Evolutionary conservation across 2,113 vertebrate genomes (phyloP).

Genomic region (Chloropsis cyanopogon): DNA sequence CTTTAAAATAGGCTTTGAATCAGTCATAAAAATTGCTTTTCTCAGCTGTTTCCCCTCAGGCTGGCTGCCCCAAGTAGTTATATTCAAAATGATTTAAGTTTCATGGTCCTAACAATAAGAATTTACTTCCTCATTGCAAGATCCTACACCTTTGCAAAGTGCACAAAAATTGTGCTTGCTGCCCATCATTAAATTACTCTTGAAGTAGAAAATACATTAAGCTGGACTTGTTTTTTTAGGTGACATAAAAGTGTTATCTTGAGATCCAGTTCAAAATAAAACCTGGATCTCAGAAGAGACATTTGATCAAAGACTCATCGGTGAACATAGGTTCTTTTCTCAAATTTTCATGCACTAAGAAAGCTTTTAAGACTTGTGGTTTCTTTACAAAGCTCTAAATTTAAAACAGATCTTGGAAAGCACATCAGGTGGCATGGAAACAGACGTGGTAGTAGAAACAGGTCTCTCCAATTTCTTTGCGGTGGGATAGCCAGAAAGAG

Average conservation of each 20-base stretch:
- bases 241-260: background rate
- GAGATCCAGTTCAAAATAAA: background rate
- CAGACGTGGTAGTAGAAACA: background rate
- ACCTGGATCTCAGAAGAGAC: background rate
- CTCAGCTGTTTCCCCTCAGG: background rate
- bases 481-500: background rate
- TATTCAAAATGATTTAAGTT: background rate
- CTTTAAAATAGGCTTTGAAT: background rate
- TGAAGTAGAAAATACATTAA: background rate
- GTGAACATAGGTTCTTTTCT: background rate
- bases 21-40: background rate
- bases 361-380: background rate
- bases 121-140: background rate
- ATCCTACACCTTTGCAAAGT: background rate
- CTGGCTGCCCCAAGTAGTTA: background rate
- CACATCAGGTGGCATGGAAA: background rate
- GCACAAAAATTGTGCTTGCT: background rate
- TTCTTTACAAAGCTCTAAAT: background rate
- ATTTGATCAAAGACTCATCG: background rate
- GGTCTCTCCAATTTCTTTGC: background rate
- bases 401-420: background rate
- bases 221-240: background rate
- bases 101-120: background rate
- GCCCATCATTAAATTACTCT: background rate
- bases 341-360: background rate